A percentile compares a stretch with the other conserved stretches of the same genome.
Evolutionary conservation across 2,888 invertebrate species (phyloP).

Genomic region (Bugula neritina): DNA sequence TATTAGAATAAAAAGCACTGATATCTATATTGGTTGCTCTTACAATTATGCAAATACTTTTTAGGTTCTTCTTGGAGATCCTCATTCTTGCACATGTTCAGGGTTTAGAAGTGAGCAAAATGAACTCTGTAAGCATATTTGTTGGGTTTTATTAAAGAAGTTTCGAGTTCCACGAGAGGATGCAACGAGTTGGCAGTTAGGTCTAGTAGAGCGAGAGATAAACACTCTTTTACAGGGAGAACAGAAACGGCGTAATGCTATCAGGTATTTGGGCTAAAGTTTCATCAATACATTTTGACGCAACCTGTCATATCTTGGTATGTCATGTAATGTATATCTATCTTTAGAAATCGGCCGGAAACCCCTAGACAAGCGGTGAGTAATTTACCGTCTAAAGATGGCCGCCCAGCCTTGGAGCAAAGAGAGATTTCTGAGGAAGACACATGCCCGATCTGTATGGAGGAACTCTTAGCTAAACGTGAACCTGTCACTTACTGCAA

Average conservation of each 20-base stretch:
- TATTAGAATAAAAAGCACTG: too few species aligned
- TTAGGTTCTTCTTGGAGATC: conserved; percentile 52
- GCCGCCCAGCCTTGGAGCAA: conserved; percentile 39
- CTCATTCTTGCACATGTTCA: conserved; percentile 51
- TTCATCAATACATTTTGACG: neutral
- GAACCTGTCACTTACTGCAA: conserved; percentile 53
- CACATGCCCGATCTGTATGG: conserved; percentile 54
- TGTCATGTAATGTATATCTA: too few species aligned
- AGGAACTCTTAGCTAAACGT: conserved; percentile 47
- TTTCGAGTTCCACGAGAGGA: conserved; percentile 48
- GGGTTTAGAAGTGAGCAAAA: conserved; percentile 45
- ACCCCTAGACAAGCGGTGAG: conserved; percentile 2
- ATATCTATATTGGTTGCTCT: too few species aligned
- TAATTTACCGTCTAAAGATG: conserved; percentile 33
- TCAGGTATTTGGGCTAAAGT: neutral
- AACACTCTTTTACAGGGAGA: neutral
- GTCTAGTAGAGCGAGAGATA: conserved; percentile 52
- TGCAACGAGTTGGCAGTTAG: conserved; percentile 52
- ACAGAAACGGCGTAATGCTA: neutral
- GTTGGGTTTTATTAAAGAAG: conserved; percentile 52
- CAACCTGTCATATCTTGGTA: too few species aligned
- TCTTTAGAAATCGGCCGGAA: conserved; percentile 15
- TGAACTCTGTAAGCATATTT: conserved; percentile 53
- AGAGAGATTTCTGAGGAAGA: conserved; percentile 48
- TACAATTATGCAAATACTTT: too few species aligned